A percentile compares a stretch with the other conserved stretches of the same genome.
Evolutionary conservation across 2,113 vertebrate genomes (phyloP).

Genomic region (Eudyptes chrysolophus): DNA sequence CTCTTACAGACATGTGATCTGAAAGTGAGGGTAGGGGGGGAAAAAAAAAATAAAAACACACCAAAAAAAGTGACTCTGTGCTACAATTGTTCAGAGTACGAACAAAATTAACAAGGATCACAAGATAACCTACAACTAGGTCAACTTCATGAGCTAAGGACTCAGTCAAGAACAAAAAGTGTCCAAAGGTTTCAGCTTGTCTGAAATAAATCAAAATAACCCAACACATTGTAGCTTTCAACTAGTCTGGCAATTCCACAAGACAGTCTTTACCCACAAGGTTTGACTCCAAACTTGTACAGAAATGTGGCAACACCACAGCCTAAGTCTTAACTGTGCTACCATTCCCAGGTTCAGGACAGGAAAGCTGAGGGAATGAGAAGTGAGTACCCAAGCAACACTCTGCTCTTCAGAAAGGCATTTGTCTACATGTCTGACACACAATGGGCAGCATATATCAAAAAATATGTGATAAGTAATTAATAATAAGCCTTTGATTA

Average conservation of each 20-base stretch:
- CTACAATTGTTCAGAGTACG: not conserved
- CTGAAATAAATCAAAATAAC: not conserved
- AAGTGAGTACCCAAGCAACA: not conserved
- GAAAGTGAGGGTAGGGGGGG: not conserved
- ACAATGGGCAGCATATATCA: not conserved
- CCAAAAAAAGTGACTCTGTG: not conserved
- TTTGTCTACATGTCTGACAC: not conserved
- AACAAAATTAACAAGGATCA: not conserved
- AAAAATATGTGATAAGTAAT: not conserved
- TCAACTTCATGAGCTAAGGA: not conserved
- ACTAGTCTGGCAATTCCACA: not conserved
- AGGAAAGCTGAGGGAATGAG: not conserved
- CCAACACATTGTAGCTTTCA: not conserved
- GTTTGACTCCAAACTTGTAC: not conserved
- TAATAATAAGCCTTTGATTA: not conserved
- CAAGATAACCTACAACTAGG: not conserved
- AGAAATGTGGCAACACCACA: not conserved
- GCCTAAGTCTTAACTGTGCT: not conserved
- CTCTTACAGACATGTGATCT: not conserved
- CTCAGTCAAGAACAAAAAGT: not conserved
- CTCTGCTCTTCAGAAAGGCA: not conserved
- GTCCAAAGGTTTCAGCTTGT: not conserved
- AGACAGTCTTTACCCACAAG: not conserved
- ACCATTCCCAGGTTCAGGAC: not conserved
- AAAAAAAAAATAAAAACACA: not conserved